Base-by-base conservation (phyloP, 2,113 vertebrate genomes). In the Megalops atlanticus region DNA sequence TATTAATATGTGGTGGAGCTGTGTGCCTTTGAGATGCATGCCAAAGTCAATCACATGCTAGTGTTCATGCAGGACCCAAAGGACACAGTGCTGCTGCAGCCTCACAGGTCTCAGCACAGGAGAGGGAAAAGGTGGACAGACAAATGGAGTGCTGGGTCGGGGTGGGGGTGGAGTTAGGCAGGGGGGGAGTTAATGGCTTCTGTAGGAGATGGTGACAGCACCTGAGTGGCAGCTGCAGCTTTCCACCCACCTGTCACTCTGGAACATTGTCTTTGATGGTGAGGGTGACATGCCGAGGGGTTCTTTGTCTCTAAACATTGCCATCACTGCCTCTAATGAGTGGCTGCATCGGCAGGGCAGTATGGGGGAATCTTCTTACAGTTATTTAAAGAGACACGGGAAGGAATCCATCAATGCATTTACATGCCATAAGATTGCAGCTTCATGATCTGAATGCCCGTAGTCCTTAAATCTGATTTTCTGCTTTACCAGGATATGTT, bases 1-100 rank as follows among this genome's bases (percentile, higher is more conserved):
- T 81, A 76, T 84, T 81, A 82, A 73, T 73, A 38, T 35, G 43
- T 70, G 43, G 31, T 33, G 70, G 45, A 81, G 80, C 12, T 35
- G 52, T 35, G 49, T 47, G 52, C 45, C 14, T 81, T 75, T 75
- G 36, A 64, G 43, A 81, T 74, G 71, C 43, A 45, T 68, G 71
- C 71, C 36, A 80, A 70, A 75, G 52, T 64, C 21, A 16, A 75
- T 75, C 52, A 75, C 72, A 75, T 64, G 49, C 72, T 35, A 41
- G 33, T 39, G 27, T 24, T 43, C 21, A 47, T 15, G 80, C 45
- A 70, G 43, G 31, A 31, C 43, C 24, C 49, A 54, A 21, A 54
- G 49, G 16, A 2, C 18, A 6, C 49, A 54, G 4, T 11, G 12
- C 14, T 35, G 31, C 33, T 35, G 52, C 35, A 24, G 49, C 35